Evolutionary conservation across 2,888 invertebrate species (phyloP).

Genomic region (Clepsis dumicolana): DNA sequence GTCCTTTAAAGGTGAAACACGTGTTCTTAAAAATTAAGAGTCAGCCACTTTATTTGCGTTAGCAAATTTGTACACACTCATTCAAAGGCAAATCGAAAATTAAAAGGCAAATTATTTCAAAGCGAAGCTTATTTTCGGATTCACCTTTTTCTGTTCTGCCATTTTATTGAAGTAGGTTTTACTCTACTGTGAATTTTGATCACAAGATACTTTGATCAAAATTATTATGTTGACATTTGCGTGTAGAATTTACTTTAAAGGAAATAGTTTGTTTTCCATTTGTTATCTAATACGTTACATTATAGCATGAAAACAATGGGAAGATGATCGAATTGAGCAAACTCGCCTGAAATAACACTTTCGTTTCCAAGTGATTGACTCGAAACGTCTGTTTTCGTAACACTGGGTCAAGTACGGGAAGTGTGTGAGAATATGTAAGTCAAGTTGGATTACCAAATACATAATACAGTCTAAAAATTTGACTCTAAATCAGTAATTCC

Average conservation of each 20-base stretch:
- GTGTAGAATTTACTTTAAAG: too few relatives aligned
- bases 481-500: too few relatives aligned
- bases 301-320: slow-evolving; percentile 3
- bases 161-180: neutral
- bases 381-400: slow-evolving; percentile 20
- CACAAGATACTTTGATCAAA: too few relatives aligned
- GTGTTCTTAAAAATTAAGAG: too few relatives aligned
- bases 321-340: slow-evolving; percentile 20
- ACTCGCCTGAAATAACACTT: slow-evolving; percentile 31
- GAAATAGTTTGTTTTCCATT: neutral
- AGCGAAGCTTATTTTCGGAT: neutral
- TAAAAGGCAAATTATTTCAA: neutral
- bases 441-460: neutral
- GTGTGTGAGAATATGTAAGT: neutral
- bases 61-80: neutral
- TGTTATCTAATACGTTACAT: neutral
- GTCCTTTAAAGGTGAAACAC: too few relatives aligned
- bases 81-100: neutral
- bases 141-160: neutral
- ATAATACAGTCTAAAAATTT: neutral
- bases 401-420: neutral
- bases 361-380: slow-evolving; percentile 10
- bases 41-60: neutral
- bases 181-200: neutral
- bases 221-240: too few relatives aligned